These are phyloP conservation scores for Lasioglossum zephyrum DNA, from an alignment of 2,888 invertebrate genomes.

Conservation along the genomic window DNA sequence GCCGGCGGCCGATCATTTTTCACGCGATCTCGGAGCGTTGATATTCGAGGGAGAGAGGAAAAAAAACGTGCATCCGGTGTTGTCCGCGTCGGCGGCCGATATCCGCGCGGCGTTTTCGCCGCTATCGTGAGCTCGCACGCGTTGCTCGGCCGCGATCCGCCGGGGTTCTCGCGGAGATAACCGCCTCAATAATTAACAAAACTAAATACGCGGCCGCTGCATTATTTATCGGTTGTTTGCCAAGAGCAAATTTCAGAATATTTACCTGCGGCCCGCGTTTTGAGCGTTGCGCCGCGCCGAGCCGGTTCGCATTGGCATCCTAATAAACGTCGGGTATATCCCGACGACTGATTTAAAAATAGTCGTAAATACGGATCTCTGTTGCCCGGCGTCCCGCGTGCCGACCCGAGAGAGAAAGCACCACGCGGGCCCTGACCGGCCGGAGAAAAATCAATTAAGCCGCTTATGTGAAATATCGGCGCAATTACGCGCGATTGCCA, in stretches of 20 bases:
- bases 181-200: constrained; percentile 64
- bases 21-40: constrained; percentile 11
- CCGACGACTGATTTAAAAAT: constrained; percentile 72
- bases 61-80: constrained; percentile 4
- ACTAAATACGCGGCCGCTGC: constrained; percentile 63
- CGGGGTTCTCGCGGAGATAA: constrained; percentile 45
- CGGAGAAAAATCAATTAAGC: constrained; percentile 82
- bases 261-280: constrained; percentile 58
- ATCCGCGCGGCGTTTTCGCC: constrained; percentile 10
- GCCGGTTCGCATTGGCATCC: constrained; percentile 70
- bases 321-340: constrained; percentile 76
- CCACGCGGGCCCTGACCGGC: constrained; percentile 29
- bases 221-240: constrained; percentile 67
- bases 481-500: constrained; percentile 81
- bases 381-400: constrained; percentile 13
- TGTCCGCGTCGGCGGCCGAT: not conserved
- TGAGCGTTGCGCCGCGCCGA: constrained; percentile 40
- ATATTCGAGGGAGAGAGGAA: not conserved
- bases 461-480: constrained; percentile 81
- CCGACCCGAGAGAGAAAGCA: constrained; percentile 6
- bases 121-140: constrained; percentile 12
- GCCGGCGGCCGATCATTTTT: constrained; percentile 12
- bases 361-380: constrained; percentile 69
- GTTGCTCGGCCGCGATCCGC: not conserved
- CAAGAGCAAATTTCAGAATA: constrained; percentile 71